Evolutionary conservation across 2,888 invertebrate genomes (phyloP), one percentile per base, ranked within the genome.

Genomic region (Papilio elwesi): DNA sequence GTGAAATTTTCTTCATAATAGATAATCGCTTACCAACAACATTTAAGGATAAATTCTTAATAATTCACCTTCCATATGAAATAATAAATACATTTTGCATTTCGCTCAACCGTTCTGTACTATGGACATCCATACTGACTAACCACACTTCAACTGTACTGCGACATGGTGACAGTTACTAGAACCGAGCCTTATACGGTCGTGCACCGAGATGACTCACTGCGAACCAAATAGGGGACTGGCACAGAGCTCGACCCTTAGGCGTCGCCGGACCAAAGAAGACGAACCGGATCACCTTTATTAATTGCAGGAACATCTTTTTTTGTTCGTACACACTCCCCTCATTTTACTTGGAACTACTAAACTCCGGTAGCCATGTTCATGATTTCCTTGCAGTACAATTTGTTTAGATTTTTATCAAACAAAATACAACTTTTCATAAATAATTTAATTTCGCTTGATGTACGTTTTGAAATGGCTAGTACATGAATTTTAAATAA

Each of bases 171-270:
- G 59, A 59, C 59, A 43, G 59, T 59, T 59, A 59, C 43, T 73
- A 69, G 13, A 26, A 8, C 62, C 16, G 55, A 6, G 55, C 47
- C 64, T 59, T 59, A 55, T 68, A 52, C 75, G 68, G 15, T 63
- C 71, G 68, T 70, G 76, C 71, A 73, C 77, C 77, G 74, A 78
- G 78, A 81, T 89, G 89, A 87, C 82, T 90, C 89, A 89, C 81
- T 74, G 78, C 13, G 26, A 74, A 79, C 88, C 89, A 87, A 88
- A 85, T 84, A 89, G 80, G 88, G 88, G 77, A 81, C 83, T 81
- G 55, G 78, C 49, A 74, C 53, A 72, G 74, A 78, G 76, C 77
- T 77, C 77, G 80, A 79, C 78, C 80, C 78, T 78, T 76, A 76
- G 74, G 75, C 72, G 75, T 79, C 74, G 74, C 74, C 75, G 76